Evolutionary conservation across 2,113 vertebrate genomes (phyloP), one percentile per base, ranked within the genome.

Genomic region (Corythoichthys intestinalis): DNA sequence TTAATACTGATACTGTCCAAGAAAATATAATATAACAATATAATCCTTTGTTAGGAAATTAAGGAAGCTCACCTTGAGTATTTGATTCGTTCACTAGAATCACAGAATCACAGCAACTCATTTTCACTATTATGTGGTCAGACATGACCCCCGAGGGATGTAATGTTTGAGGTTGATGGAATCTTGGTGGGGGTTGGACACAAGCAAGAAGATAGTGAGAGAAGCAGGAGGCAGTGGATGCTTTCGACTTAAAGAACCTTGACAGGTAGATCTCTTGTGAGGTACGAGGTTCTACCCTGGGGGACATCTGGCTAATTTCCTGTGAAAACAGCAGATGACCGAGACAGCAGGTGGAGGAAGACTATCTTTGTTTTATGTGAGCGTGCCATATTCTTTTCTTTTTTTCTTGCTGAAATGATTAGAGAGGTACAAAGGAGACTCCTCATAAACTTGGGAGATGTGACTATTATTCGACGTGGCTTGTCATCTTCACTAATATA

Each of bases 261-360:
- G 89, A 87, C 83, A 84, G 80, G 82, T 82, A 84, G 85, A 88
- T 81, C 83, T 89, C 83, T 85, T 72, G 80, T 78, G 82, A 80
- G 74, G 80, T 85, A 85, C 68, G 66, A 52, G 74, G 83, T 73
- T 70, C 39, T 11, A 84, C 83, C 88, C 85, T 83, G 35, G 81
- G 85, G 88, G 82, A 91, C 74, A 68, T 77, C 81, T 80, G 85
- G 83, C 87, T 90, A 87, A 88, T 89, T 90, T 88, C 84, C 84
- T 86, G 82, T 83, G 84, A 90, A 89, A 90, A 85, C 88, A 89
- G 83, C 81, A 79, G 83, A 81, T 78, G 78, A 80, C 70, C 5
- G 61, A 78, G 76, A 82, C 83, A 75, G 73, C 69, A 83, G 73
- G 81, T 70, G 76, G 74, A 74, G 75, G 72, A 72, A 81, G 78